Evolutionary conservation across 2,888 invertebrate species (phyloP).

Genomic region (Papilio protenor): DNA sequence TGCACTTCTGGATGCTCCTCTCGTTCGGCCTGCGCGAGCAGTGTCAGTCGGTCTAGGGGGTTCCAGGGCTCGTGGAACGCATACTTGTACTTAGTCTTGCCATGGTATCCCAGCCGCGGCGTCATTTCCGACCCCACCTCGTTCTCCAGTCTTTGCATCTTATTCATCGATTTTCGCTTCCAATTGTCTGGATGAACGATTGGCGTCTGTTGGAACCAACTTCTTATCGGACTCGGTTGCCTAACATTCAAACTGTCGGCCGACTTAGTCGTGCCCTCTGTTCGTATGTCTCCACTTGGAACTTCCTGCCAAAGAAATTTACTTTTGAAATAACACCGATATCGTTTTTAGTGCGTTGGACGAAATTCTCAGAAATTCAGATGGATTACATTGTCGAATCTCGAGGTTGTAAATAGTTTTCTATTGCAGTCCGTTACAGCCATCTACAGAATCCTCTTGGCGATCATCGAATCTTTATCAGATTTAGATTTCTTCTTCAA

Average conservation of each 20-base stretch:
- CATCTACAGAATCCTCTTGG: slow-evolving; percentile 29
- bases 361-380: slow-evolving; percentile 57
- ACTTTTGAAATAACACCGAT: slow-evolving; percentile 31
- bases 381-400: slow-evolving; percentile 30
- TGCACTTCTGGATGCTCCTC: slow-evolving; percentile 50
- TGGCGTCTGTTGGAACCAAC: slow-evolving; percentile 67
- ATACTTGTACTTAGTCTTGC: slow-evolving; percentile 70
- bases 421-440: slow-evolving; percentile 15
- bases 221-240: slow-evolving; percentile 52
- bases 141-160: slow-evolving; percentile 44
- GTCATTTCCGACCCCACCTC: slow-evolving; percentile 54
- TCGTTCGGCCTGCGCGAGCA: slow-evolving; percentile 70
- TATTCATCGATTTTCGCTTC: slow-evolving; percentile 61
- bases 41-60: slow-evolving; percentile 67
- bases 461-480: slow-evolving; percentile 58
- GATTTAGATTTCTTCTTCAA: slow-evolving; percentile 58
- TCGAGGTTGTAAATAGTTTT: slow-evolving; percentile 6
- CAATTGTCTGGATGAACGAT: slow-evolving; percentile 72
- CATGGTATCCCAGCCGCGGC: slow-evolving; percentile 73
- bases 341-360: slow-evolving; percentile 73
- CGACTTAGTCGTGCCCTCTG: slow-evolving; percentile 53
- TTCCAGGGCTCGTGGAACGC: slow-evolving; percentile 80
- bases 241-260: slow-evolving; percentile 51
- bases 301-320: slow-evolving; percentile 74
- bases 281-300: slow-evolving; percentile 57